Evolutionary conservation across 2,888 invertebrate species (phyloP), one percentile per base, ranked within the genome.

Genomic region (Pinctada fucata): DNA sequence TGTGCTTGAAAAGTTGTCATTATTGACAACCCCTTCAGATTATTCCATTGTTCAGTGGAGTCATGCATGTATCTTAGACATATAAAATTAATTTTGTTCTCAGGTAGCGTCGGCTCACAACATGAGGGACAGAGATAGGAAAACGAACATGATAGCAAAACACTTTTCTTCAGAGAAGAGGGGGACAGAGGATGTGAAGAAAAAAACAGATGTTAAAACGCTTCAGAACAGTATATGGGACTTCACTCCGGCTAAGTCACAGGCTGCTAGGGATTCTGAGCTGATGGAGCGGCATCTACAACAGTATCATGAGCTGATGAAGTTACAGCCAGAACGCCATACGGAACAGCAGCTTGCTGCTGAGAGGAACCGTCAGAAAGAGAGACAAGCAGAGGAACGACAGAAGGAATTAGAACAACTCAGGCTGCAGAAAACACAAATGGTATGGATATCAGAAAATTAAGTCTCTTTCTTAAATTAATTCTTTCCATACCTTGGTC

Each of bases 271-370:
- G 13, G 67, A 80, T 51, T 48, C 78, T 1, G 76, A 69, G 16
- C 52, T 82, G 16, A 64, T 83, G 49, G 72, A 83, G 48, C 68
- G 63, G 5, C 85, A 85, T 71, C 68, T 85, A 2, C 63, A 82
- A 45, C 76, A 81, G 66, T 85, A 81, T 72, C 76, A 80, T 31
- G 82, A 83, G 10, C 66, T 83, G 72, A 82, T 85, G 82, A 78
- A 79, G 58, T 75, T 76, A 45, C 85, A 85, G 69, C 85, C 85
- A 3, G 69, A 52, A 6, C 68, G 83, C 49, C 85, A 85, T 73
- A 85, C 85, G 50, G 85, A 83, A 67, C 79, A 82, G 68, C 85
- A 85, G 71, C 73, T 85, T 2, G 72, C 50, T 16, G 78, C 72
- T 49, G 85, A 82, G 31, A 72, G 81, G 47, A 66, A 50, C 6